Evolutionary conservation across 2,888 invertebrate genomes (phyloP), one percentile per base, ranked within the genome.

Genomic region (Macrosoma leucophasiata): DNA sequence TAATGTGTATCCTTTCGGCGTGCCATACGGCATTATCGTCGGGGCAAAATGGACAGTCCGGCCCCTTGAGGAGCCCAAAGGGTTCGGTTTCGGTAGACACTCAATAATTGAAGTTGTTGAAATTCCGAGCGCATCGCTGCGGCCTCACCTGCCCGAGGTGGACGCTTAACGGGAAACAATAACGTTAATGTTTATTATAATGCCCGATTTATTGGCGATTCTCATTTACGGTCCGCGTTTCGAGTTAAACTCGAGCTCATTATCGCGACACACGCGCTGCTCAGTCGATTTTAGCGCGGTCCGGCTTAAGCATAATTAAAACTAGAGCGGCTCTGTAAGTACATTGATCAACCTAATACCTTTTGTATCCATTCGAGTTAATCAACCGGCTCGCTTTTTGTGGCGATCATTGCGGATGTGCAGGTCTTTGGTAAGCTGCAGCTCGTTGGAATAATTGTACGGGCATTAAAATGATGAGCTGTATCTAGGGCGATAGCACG

Each of bases 91-190:
- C 62, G 69, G 69, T 55, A 75, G 72, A 70, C 73, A 78, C 81
- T 81, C 74, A 79, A 82, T 82, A 79, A 82, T 81, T 75, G 76
- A 78, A 81, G 77, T 81, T 76, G 77, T 77, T 76, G 76, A 77
- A 79, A 81, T 81, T 79, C 77, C 76, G 58, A 61, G 59, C 65
- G 72, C 70, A 78, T 75, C 73, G 73, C 70, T 76, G 78, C 55
- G 77, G 72, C 58, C 55, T 64, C 68, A 73, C 73, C 73, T 73
- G 74, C 38, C 62, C 51, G 40, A 52, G 42, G 47, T 45, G 51
- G 46, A 39, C 54, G 62, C 63, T 74, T 72, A 75, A 71, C 66
- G 70, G 64, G 62, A 68, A 72, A 73, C 76, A 77, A 78, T 81
- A 78, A 77, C 69, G 72, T 66, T 77, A 76, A 77, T 74, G 75